A percentile compares a stretch with the other conserved stretches of the same genome.
Conservation (phyloP, 2,888 invertebrate genomes). For the Odontomyia ornata region DNA sequence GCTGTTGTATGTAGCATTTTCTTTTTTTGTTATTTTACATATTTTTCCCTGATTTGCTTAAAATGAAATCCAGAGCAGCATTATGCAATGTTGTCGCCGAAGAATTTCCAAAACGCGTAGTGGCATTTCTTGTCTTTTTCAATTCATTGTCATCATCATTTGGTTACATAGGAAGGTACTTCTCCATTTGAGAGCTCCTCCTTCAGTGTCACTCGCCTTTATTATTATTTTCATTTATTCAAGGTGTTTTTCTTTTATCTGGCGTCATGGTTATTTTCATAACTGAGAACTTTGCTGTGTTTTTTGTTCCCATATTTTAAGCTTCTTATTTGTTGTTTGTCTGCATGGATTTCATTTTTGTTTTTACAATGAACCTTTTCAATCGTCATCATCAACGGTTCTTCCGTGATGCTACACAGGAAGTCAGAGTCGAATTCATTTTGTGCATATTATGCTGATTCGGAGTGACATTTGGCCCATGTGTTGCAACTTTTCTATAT, state of each 20-base stretch:
- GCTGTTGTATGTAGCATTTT: too few species aligned
- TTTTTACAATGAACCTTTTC: not conserved
- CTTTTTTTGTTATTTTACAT: too few species aligned
- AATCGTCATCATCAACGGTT: not conserved
- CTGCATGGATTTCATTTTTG: not conserved
- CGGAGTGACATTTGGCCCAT: slow-evolving; percentile 12
- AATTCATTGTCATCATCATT: slow-evolving; percentile 37
- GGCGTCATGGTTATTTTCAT: not conserved
- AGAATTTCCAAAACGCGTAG: slow-evolving; percentile 17
- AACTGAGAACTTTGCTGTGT: not conserved
- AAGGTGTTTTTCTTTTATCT: slow-evolving; percentile 6
- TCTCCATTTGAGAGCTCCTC: not conserved
- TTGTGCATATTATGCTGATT: slow-evolving; percentile 27
- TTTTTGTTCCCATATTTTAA: not conserved
- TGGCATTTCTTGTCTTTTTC: slow-evolving; percentile 15
- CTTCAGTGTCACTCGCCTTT: not conserved
- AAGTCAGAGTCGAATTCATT: not conserved
- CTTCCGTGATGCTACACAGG: not conserved
- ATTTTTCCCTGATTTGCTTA: not conserved
- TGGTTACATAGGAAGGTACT: not conserved
- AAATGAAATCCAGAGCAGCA: slow-evolving; percentile 27
- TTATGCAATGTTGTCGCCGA: not conserved
- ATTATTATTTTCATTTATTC: slow-evolving; percentile 30
- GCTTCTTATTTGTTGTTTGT: not conserved
- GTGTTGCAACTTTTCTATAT: slow-evolving; percentile 13